These are phyloP conservation scores for Andricus grossulariae DNA, from an alignment of 1,140 invertebrate genomes.

Conservation along the genomic window DNA sequence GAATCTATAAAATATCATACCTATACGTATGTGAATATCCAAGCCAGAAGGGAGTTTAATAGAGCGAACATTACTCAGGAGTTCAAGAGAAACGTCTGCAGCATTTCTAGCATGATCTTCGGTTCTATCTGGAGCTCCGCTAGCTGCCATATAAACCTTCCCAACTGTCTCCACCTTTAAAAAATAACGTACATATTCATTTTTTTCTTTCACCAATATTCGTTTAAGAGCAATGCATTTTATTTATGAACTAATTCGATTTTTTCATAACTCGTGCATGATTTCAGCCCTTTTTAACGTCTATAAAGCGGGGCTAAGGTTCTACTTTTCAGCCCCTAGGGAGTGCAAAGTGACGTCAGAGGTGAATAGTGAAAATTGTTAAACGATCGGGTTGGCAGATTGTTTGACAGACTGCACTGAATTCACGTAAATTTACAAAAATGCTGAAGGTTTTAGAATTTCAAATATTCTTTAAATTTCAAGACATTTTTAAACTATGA, in stretches of 20 bases:
- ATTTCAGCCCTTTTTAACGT: too few relatives aligned
- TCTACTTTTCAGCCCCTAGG: too few relatives aligned
- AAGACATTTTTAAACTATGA: too few relatives aligned
- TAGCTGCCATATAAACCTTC: constrained; percentile 91
- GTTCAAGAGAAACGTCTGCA: constrained; percentile 83
- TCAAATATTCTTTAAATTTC: too few relatives aligned
- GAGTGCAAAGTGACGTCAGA: too few relatives aligned
- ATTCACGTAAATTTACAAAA: too few relatives aligned
- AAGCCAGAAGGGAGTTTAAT: constrained; percentile 76
- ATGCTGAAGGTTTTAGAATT: too few relatives aligned
- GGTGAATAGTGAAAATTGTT: too few relatives aligned
- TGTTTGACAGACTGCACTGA: too few relatives aligned
- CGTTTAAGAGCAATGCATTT: constrained; percentile 1
- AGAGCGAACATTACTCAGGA: constrained; percentile 78
- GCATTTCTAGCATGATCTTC: constrained; percentile 87
- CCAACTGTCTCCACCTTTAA: constrained; percentile 90
- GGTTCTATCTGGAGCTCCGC: constrained; percentile 87
- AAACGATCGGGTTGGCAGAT: too few relatives aligned
- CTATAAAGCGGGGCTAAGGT: too few relatives aligned
- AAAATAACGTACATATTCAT: constrained; percentile 30
- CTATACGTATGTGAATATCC: constrained; percentile 80
- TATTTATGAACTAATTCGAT: constrained; percentile 19
- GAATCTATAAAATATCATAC: constrained; percentile 61
- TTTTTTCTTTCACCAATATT: constrained; percentile 7
- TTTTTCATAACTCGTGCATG: not conserved